Evolutionary conservation across 2,797 vertebrate species (phyloP).

Genomic region (Coluber constrictor): DNA sequence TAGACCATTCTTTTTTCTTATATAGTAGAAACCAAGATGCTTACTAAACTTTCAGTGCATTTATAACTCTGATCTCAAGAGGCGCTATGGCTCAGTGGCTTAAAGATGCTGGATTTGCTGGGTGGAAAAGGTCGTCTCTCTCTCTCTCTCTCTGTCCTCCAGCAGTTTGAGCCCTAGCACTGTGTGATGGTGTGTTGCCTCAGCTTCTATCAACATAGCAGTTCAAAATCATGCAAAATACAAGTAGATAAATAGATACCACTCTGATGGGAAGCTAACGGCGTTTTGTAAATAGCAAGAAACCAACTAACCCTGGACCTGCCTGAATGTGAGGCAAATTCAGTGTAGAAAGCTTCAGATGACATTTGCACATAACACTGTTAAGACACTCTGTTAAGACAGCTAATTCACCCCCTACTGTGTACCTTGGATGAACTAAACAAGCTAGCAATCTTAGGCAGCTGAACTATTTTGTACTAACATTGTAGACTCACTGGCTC

Average conservation of each 20-base stretch:
- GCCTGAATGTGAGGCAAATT: background rate
- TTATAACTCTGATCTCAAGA: background rate
- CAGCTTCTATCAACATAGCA: background rate
- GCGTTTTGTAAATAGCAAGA: background rate
- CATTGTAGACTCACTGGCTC: background rate
- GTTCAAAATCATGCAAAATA: background rate
- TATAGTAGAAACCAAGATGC: background rate
- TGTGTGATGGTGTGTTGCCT: background rate
- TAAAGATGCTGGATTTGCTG: background rate
- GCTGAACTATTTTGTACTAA: background rate
- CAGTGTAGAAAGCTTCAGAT: background rate
- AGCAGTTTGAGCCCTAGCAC: background rate
- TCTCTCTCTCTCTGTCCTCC: background rate
- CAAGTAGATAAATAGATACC: background rate
- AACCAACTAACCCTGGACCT: background rate
- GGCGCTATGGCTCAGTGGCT: background rate
- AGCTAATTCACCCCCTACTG: background rate
- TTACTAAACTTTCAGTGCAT: background rate
- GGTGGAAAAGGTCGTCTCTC: background rate
- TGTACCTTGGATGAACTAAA: background rate
- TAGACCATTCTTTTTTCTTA: background rate
- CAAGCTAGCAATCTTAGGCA: background rate
- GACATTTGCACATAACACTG: background rate
- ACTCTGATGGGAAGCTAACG: background rate
- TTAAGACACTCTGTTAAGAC: background rate